Evolutionary conservation across 2,113 vertebrate genomes (phyloP).

Genomic region (Boleophthalmus pectinirostris): DNA sequence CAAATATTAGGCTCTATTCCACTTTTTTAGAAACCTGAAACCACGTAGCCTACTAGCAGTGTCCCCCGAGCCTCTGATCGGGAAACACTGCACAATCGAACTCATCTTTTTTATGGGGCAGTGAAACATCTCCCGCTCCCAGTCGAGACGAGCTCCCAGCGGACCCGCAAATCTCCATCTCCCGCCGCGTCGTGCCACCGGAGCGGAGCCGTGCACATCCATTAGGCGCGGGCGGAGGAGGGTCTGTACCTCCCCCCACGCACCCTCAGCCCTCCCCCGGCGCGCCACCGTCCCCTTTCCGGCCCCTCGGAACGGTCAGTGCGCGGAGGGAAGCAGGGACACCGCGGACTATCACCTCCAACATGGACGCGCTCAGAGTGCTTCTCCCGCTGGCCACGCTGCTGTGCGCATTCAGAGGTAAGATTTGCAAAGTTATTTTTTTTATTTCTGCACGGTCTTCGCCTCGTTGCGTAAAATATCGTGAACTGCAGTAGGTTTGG

Average conservation of each 20-base stretch:
- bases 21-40: too few species aligned
- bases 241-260: not conserved
- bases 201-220: constrained; percentile 12
- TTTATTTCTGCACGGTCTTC: not conserved
- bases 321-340: not conserved
- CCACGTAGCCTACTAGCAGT: too few species aligned
- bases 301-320: not conserved
- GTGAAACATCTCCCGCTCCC: not conserved
- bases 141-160: not conserved
- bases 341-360: not conserved
- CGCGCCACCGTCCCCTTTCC: too few species aligned
- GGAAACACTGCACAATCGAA: not conserved
- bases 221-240: constrained; percentile 37
- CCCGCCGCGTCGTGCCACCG: not conserved
- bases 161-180: constrained; percentile 9
- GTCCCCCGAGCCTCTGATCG: too few species aligned
- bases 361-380: constrained; percentile 37
- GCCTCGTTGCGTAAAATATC: not conserved
- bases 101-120: not conserved
- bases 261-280: not conserved
- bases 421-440: not conserved
- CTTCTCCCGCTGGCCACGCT: constrained; percentile 31
- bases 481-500: not conserved
- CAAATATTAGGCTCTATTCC: too few species aligned
- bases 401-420: constrained; percentile 51